Evolutionary conservation across 2,113 vertebrate genomes (phyloP).

Genomic region (Otus sunia): DNA sequence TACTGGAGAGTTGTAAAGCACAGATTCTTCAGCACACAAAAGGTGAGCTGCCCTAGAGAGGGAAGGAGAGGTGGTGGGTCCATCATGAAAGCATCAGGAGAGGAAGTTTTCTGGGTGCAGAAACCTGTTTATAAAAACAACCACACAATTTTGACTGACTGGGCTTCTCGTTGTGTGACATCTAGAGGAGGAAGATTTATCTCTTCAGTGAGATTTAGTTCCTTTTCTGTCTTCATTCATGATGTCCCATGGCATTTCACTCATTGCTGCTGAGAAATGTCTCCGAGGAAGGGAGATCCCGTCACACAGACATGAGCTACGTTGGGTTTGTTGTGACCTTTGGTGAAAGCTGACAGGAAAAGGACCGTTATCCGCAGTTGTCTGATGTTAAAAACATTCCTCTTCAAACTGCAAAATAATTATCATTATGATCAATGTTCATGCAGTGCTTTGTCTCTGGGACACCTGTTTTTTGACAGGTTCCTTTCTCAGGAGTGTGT

Average conservation of each 20-base stretch:
- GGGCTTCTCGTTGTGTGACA: not conserved
- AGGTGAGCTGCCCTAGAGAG: not conserved
- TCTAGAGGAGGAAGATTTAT: not conserved
- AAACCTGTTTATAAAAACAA: not conserved
- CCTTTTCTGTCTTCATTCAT: not conserved
- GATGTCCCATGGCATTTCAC: not conserved
- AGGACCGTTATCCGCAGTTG: not conserved
- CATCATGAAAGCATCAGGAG: not conserved
- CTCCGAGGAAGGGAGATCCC: not conserved
- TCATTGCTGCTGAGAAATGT: not conserved
- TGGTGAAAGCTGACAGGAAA: not conserved
- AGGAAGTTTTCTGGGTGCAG: not conserved
- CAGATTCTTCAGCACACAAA: not conserved
- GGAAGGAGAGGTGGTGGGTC: not conserved
- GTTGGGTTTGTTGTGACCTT: not conserved
- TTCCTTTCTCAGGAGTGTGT: not conserved
- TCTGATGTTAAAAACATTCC: not conserved
- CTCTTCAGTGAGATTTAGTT: not conserved
- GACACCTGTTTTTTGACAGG: not conserved
- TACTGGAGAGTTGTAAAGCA: not conserved
- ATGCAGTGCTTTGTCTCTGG: not conserved
- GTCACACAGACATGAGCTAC: not conserved
- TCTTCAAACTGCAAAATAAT: not conserved
- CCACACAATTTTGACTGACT: rapidly evolving
- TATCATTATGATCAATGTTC: not conserved